Evolutionary conservation across 2,797 vertebrate species (phyloP).

Genomic region (Triplophysa yarkandensis): DNA sequence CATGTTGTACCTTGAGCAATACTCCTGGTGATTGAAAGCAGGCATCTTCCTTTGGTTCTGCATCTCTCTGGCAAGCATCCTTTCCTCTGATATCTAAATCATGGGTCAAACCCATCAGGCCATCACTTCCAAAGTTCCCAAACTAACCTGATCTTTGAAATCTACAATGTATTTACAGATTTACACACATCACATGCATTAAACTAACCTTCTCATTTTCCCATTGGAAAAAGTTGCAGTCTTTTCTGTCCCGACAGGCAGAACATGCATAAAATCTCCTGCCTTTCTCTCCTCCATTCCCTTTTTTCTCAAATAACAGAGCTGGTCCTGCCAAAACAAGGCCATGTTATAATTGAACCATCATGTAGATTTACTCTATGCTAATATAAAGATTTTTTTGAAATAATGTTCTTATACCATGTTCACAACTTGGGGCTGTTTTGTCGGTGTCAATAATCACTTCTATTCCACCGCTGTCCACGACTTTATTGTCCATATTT

Average conservation of each 20-base stretch:
- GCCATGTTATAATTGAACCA: background rate
- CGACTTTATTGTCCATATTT: slow-evolving; percentile 10
- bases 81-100: slow-evolving; percentile 82
- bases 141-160: too few species aligned
- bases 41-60: slow-evolving; percentile 78
- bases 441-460: slow-evolving; percentile 61
- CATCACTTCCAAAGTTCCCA: background rate
- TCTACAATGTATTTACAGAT: too few species aligned
- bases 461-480: slow-evolving; percentile 65
- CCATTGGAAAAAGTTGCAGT: slow-evolving; percentile 95
- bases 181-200: too few species aligned
- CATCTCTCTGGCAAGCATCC: slow-evolving; percentile 79
- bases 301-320: slow-evolving; percentile 83
- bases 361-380: too few species aligned
- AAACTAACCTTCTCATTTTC: slow-evolving; percentile 87
- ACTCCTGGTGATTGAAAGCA: slow-evolving; percentile 76
- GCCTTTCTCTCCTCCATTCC: slow-evolving; percentile 67
- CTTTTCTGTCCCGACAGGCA: slow-evolving; percentile 91
- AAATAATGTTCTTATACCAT: slow-evolving; percentile 62
- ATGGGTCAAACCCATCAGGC: background rate
- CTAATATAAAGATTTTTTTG: too few species aligned
- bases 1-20: slow-evolving; percentile 79
- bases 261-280: slow-evolving; percentile 92
- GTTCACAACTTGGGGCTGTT: slow-evolving; percentile 69
- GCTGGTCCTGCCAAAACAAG: slow-evolving; percentile 79